Base-by-base conservation (phyloP, 2,797 vertebrate genomes). In the Brachyalestes nurse region DNA sequence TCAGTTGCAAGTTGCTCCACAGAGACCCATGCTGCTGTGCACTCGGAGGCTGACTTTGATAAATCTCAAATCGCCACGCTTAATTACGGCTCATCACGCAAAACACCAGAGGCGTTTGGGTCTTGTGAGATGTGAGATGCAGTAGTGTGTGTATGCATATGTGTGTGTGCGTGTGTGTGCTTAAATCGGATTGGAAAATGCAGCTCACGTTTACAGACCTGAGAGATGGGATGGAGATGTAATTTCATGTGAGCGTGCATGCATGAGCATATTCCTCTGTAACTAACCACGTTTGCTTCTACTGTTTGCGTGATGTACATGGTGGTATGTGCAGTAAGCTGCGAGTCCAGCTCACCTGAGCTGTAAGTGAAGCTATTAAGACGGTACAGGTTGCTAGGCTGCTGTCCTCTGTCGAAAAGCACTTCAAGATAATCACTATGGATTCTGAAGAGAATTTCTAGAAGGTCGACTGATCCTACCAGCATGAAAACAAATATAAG, bases 21-120 rank as follows among this genome's bases (percentile, higher is more conserved):
- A 49, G 67, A 80, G 71, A 83, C 51, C 67, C 65, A 38, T 65
- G 67, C 51, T 38, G 21, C 69, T 55, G 34, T 72, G 61, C 42
- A 67, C 65, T 81, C 10, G 53, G 71, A 19, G 82, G 83, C 85
- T 82, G 77, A 83, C 81, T 17, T 34, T 85, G 83, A 92, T 89
- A 84, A 87, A 89, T 91, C 87, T 88, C 76, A 86, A 82, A 84
- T 83, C 21, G 16, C 60, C 83, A 77, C 71, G 19, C 75, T 88
- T 92, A 92, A 92, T 91, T 90, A 90, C 70, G 79, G 84, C 81
- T 88, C 87, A 89, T 90, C 88, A 88, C 86, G 81, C 79, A 85
- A 51, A 84, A 87, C 83, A 83, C 85, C 77, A n/a, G 80, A 87
- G 51, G 82, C 45, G 38, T 88, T 92, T 79, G 67, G 86, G 71